phyloP scores from a whole-genome alignment of 2,888 invertebrate species.

The Xanthia icteritia region DNA sequence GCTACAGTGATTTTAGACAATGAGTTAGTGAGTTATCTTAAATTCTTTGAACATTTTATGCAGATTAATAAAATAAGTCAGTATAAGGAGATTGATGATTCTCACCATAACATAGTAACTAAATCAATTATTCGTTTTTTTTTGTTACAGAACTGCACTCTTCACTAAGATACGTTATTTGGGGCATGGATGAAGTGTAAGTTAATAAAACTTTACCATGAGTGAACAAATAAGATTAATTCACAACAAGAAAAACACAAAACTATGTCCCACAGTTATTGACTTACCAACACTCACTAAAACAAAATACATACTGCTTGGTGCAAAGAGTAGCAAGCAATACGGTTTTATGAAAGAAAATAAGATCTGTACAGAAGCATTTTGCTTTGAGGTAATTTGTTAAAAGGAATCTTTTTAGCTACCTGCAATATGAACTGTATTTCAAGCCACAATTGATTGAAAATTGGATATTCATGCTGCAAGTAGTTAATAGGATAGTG shows the following conservation, averaged over 20 bases:
- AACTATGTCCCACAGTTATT: slow-evolving; percentile 30
- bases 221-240: slow-evolving; percentile 33
- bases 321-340: slow-evolving; percentile 49
- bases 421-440: slow-evolving; percentile 19
- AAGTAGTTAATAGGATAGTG: slow-evolving; percentile 24
- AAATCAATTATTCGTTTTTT: not conserved
- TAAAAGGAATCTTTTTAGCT: slow-evolving; percentile 4
- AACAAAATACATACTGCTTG: slow-evolving; percentile 41
- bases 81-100: not conserved
- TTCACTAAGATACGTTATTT: too few species aligned
- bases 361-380: slow-evolving; percentile 11
- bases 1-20: not conserved
- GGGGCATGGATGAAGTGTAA: slow-evolving; percentile 21
- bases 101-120: not conserved
- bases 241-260: slow-evolving; percentile 40
- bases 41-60: not conserved
- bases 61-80: slow-evolving; percentile 4
- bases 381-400: slow-evolving; percentile 6
- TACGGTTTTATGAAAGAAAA: slow-evolving; percentile 33
- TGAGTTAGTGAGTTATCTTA: not conserved
- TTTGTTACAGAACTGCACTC: not conserved
- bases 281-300: slow-evolving; percentile 32
- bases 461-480: slow-evolving; percentile 29
- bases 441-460: slow-evolving; percentile 1
- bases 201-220: slow-evolving; percentile 14